Evolutionary conservation across 2,797 vertebrate genomes (phyloP), one percentile per base, ranked within the genome.

Genomic region (Coregonus suidteri): DNA sequence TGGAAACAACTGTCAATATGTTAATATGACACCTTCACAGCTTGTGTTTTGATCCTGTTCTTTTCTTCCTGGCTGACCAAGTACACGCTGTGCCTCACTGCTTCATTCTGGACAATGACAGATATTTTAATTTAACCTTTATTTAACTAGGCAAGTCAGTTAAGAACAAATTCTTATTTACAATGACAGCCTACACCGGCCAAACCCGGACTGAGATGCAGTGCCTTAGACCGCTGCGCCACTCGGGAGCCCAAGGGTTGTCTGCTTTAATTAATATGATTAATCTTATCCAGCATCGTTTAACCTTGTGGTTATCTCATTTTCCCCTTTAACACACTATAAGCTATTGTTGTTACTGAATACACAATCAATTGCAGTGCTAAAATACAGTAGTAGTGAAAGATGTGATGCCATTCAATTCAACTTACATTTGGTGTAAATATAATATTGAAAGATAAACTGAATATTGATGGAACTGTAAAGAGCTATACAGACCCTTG

Each of bases 1-100:
- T 80, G 78, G 91, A 89, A 88, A 88, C 75, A 93, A 92, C 90
- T 92, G 88, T 93, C 92, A 93, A 86, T 94, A 94, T 94, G 94
- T 93, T 94, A 94, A 94, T 94, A 79, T 51, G 37, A 88, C 90
- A 88, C 83, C 85, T 71, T 75, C 81, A 74, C 78, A 74, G 76
- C 73, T 77, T 62, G 65, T 74, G 82, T 84, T 84, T 88, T 77
- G 41, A 47, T 47, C 41, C 9, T 47, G 76, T 75, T 71, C 62
- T 35, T 70, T 76, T 69, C 79, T 78, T 76, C 75, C 53, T 56
- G 77, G 71, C 73, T 54, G 37, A 77, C 70, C 20, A 78, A 77
- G 69, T 84, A 54, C 67, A 73, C 82, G 69, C 62, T 51, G 35
- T 13, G 69, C 69, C 37, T 71, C 69, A 71, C 20, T 71, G 37